Conservation (phyloP, 2,888 invertebrate genomes). For the Melangyna quadrimaculata region DNA sequence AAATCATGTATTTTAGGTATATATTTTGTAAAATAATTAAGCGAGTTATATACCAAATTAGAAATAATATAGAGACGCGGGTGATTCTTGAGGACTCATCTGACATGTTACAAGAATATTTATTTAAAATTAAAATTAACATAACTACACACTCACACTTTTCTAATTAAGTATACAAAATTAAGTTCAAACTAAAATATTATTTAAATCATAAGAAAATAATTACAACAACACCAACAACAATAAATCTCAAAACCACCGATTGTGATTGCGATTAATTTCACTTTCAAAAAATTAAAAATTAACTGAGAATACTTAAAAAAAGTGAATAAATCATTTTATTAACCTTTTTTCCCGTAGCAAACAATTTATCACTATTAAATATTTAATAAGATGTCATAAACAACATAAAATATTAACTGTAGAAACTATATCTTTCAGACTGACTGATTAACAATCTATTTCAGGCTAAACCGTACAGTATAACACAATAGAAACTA, state of each 20-base stretch:
- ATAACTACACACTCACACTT: constrained; percentile 53
- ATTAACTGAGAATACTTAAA: constrained; percentile 32
- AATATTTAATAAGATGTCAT: constrained; percentile 46
- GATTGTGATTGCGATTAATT: constrained; percentile 81
- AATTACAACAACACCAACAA: constrained; percentile 73
- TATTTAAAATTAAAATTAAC: constrained; percentile 51
- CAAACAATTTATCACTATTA: constrained; percentile 22
- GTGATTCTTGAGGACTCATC: constrained; percentile 37
- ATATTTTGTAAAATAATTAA: constrained; percentile 13
- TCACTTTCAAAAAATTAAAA: constrained; percentile 70
- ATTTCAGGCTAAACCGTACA: constrained; percentile 55
- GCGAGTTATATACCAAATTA: constrained; percentile 11
- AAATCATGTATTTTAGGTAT: constrained; percentile 7
- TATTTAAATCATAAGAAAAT: constrained; percentile 69
- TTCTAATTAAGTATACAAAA: constrained; percentile 62
- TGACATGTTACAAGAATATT: constrained; percentile 64
- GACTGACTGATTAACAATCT: constrained; percentile 59
- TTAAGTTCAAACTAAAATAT: constrained; percentile 65
- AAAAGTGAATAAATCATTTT: constrained; percentile 27
- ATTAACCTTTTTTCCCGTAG: constrained; percentile 29
- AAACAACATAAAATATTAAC: constrained; percentile 25
- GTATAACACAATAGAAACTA: constrained; percentile 44
- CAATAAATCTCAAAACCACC: constrained; percentile 78
- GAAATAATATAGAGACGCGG: constrained; percentile 11
- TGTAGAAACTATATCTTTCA: constrained; percentile 57